Conservation (phyloP, 2,113 vertebrate genomes). For the Sitta europaea region DNA sequence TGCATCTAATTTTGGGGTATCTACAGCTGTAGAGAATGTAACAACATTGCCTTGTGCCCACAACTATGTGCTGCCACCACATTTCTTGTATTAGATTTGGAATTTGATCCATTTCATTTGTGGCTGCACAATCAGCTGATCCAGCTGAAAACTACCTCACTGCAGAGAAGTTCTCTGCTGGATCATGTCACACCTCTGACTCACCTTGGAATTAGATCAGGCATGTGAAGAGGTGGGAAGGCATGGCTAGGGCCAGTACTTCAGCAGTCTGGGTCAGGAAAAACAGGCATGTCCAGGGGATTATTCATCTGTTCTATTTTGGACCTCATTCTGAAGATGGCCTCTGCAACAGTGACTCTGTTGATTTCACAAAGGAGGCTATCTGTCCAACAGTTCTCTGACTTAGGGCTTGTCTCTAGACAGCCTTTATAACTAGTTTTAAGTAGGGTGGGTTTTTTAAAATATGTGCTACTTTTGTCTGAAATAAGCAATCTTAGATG, state of each 20-base stretch:
- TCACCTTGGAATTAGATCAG: constrained; percentile 16
- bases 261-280: neutral
- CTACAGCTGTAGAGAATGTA: neutral
- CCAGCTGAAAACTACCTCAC: neutral
- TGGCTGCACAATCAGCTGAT: constrained; percentile 4
- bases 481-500: neutral
- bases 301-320: constrained; percentile 17
- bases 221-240: neutral
- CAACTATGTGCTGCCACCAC: constrained; percentile 31
- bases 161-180: neutral
- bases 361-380: neutral
- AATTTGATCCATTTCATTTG: constrained; percentile 23
- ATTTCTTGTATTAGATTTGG: neutral
- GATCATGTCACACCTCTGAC: neutral
- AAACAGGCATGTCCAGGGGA: neutral
- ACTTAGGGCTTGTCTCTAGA: neutral
- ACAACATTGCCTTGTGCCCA: neutral
- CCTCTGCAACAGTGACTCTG: neutral
- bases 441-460: neutral
- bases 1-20: constrained; percentile 19
- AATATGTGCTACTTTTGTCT: neutral
- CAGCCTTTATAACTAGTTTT: neutral
- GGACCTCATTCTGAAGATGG: neutral
- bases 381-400: neutral
- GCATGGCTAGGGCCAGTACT: neutral